Evolutionary conservation across 2,113 vertebrate genomes (phyloP).

Genomic region (Urocynchramus pylzowi): DNA sequence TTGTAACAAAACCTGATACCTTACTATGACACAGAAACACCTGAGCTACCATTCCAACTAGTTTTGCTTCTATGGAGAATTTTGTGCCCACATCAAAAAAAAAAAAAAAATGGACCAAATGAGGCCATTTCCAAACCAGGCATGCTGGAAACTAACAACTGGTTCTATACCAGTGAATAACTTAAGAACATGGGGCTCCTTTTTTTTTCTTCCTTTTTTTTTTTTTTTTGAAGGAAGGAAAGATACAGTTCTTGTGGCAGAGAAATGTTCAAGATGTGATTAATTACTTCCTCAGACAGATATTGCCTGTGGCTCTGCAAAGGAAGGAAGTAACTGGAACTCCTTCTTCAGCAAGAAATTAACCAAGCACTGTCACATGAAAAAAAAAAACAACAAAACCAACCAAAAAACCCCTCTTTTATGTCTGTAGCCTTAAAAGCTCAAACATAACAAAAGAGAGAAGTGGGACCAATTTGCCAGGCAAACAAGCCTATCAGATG

Average conservation of each 20-base stretch:
- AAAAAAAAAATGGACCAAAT: background rate
- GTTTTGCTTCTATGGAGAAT: background rate
- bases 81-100: background rate
- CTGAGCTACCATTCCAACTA: background rate
- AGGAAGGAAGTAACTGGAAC: background rate
- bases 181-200: background rate
- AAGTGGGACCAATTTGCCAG: background rate
- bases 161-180: background rate
- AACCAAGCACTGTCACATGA: background rate
- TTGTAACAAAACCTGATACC: background rate
- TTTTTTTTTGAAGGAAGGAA: background rate
- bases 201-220: background rate
- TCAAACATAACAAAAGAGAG: background rate
- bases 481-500: background rate
- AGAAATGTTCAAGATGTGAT: slow-evolving; percentile 18
- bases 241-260: background rate
- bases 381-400: background rate
- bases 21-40: background rate
- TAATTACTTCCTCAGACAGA: slow-evolving; percentile 35
- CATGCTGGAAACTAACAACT: background rate
- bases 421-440: background rate
- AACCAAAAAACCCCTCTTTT: background rate
- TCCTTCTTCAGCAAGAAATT: background rate
- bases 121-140: background rate
- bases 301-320: background rate